Evolutionary conservation across 1,140 invertebrate genomes (phyloP).

Genomic region (Asbolus verrucosus): DNA sequence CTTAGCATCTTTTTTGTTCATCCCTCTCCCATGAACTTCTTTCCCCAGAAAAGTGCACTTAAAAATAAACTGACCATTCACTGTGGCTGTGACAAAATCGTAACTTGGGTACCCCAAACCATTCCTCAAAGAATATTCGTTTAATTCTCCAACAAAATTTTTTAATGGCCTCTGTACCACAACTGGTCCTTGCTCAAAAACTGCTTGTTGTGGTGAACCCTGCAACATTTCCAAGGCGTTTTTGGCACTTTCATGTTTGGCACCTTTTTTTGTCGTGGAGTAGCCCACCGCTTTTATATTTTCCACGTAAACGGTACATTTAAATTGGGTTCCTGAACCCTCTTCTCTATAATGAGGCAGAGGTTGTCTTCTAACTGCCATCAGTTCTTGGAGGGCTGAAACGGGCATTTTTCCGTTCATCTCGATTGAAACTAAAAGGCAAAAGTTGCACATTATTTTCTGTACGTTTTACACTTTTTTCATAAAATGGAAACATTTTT

Average conservation of each 20-base stretch:
- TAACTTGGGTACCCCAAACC: constrained; percentile 39
- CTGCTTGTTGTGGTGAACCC: too few species aligned
- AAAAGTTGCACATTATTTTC: too few species aligned
- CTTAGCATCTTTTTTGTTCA: constrained; percentile 50
- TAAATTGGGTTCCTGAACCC: not conserved
- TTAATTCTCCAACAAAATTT: constrained; percentile 50
- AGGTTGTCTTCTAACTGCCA: not conserved
- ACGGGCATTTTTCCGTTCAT: constrained; percentile 19
- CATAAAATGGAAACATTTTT: too few species aligned
- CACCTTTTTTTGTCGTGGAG: not conserved
- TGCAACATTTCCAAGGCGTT: not conserved
- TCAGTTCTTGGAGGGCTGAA: not conserved
- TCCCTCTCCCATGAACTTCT: constrained; percentile 32
- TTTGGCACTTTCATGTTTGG: constrained; percentile 23
- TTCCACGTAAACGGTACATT: not conserved
- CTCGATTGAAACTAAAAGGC: too few species aligned
- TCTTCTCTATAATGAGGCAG: constrained; percentile 7
- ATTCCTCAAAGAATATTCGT: constrained; percentile 42
- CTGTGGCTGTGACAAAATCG: constrained; percentile 1
- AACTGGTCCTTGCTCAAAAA: not conserved
- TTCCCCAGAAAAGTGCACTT: constrained; percentile 43
- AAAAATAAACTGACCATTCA: constrained; percentile 29
- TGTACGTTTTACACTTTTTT: too few species aligned
- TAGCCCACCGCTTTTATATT: not conserved
- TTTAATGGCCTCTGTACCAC: not conserved